Evolutionary conservation across 2,113 vertebrate species (phyloP).

Genomic region (Larimichthys polyactis): DNA sequence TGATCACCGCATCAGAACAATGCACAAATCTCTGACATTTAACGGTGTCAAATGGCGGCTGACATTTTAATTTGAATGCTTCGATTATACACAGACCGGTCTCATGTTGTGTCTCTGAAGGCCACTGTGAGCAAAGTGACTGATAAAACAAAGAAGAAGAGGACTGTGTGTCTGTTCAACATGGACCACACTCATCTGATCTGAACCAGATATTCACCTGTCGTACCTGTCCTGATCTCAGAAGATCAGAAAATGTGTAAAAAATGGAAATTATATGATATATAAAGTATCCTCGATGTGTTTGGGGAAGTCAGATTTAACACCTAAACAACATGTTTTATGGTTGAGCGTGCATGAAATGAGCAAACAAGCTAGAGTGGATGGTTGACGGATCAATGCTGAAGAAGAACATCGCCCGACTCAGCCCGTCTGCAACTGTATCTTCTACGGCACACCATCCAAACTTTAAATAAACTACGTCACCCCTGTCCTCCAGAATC

Average conservation of each 20-base stretch:
- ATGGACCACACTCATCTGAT: neutral
- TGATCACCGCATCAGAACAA: neutral
- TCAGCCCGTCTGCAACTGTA: too few species aligned
- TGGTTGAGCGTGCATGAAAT: neutral
- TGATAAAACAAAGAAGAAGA: neutral
- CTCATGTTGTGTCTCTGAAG: neutral
- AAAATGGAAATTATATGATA: neutral
- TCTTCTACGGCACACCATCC: too few species aligned
- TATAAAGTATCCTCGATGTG: neutral
- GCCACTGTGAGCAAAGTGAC: neutral
- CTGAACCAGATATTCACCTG: neutral
- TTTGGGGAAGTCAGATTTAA: neutral
- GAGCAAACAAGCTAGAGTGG: neutral
- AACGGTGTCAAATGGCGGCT: neutral
- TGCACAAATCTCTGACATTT: constrained; percentile 1
- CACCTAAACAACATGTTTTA: neutral
- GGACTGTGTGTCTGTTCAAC: neutral
- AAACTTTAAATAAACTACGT: too few species aligned
- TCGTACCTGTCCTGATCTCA: neutral
- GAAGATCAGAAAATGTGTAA: neutral
- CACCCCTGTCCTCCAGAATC: too few species aligned
- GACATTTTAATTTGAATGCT: constrained; percentile 4
- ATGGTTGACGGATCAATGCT: neutral
- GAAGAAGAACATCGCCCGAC: too few species aligned
- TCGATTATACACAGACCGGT: neutral